These are phyloP conservation scores for Trichogramma dendrolimi DNA, from an alignment of 2,888 invertebrate species.

Conservation along the genomic window DNA sequence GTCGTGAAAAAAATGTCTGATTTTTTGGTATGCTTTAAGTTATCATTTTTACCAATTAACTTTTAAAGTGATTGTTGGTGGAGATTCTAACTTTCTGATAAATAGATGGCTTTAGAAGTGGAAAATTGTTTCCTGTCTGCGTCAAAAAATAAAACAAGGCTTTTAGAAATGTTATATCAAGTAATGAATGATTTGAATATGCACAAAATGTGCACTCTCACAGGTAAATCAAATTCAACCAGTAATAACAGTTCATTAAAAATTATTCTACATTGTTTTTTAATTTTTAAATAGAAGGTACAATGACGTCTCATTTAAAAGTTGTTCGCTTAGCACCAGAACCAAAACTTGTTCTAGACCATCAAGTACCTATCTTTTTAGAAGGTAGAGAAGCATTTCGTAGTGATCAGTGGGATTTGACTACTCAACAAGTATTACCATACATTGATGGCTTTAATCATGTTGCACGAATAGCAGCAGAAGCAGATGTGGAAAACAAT, in stretches of 20 bases:
- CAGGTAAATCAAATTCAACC: conserved; percentile 52
- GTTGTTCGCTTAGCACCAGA: conserved; percentile 78
- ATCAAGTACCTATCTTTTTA: conserved; percentile 84
- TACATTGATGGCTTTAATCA: conserved; percentile 92
- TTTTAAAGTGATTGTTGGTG: not conserved
- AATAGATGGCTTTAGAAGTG: conserved; percentile 75
- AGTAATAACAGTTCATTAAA: not conserved
- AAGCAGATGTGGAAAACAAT: conserved; percentile 89
- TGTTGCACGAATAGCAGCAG: conserved; percentile 80
- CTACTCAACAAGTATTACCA: conserved; percentile 85
- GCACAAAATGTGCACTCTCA: conserved; percentile 71
- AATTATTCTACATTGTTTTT: not conserved
- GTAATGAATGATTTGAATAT: conserved; percentile 79
- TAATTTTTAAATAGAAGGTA: conserved; percentile 61
- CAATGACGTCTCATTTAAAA: conserved; percentile 85
- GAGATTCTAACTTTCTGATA: conserved; percentile 16
- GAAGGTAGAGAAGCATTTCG: conserved; percentile 64
- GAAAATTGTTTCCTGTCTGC: conserved; percentile 80
- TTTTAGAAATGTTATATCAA: conserved; percentile 73
- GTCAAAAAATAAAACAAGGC: conserved; percentile 62
- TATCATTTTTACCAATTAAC: not conserved
- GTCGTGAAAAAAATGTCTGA: conserved; percentile 91
- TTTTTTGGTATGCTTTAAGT: conserved; percentile 15
- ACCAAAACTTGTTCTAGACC: conserved; percentile 76
- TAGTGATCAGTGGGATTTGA: conserved; percentile 84